phyloP scores from a whole-genome alignment of 64 coral and sea anemone species.

The Astreopora myriophthalma region DNA sequence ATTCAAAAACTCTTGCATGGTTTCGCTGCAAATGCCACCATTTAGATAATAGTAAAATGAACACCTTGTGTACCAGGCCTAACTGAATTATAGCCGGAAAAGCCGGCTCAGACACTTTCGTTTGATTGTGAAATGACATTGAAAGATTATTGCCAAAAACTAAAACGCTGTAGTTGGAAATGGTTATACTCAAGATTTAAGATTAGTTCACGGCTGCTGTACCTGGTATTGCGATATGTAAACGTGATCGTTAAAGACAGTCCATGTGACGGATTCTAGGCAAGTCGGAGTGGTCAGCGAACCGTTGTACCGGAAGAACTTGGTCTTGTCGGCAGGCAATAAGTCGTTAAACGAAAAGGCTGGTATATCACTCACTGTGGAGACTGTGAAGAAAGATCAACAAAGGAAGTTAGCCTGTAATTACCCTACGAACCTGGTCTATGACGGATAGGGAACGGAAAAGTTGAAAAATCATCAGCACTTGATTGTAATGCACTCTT shows the following conservation, averaged over 20 bases:
- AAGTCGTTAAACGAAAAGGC: not conserved
- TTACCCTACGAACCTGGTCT: no score
- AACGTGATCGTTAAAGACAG: constrained; percentile 45
- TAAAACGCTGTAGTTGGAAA: no score
- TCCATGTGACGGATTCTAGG: constrained; percentile 76
- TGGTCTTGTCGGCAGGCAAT: constrained; percentile 28
- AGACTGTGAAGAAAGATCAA: not conserved
- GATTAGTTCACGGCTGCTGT: no score
- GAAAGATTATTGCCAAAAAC: no score
- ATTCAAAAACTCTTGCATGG: no score
- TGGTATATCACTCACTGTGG: not conserved
- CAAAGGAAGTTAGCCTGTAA: not conserved
- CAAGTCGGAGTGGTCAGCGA: constrained; percentile 75
- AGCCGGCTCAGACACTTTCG: no score
- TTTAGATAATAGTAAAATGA: not conserved
- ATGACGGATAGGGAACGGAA: no score
- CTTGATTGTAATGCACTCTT: no score
- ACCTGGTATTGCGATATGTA: constrained; percentile 72
- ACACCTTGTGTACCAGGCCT: not conserved
- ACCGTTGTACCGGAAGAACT: constrained; percentile 80
- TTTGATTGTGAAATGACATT: no score
- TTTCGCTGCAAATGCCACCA: not conserved
- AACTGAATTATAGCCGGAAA: not conserved
- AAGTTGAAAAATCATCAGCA: no score
- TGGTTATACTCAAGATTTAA: no score